Evolutionary conservation across 2,888 invertebrate genomes (phyloP).

Genomic region (Oscheius sp.): DNA sequence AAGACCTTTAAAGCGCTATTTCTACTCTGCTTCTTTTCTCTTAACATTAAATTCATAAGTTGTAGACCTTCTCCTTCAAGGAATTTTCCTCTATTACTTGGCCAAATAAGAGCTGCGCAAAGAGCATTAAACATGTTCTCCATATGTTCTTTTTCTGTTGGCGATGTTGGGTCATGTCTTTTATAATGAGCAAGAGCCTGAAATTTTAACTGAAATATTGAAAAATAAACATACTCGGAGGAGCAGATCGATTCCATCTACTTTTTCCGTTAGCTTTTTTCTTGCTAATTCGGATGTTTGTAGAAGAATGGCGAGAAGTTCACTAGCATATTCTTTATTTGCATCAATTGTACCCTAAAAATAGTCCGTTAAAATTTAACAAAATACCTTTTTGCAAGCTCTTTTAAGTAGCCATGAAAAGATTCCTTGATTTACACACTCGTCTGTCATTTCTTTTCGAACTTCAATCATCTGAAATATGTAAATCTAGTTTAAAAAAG

Average conservation of each 20-base stretch:
- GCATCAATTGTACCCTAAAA: constrained; percentile 56
- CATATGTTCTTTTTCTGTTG: constrained; percentile 97
- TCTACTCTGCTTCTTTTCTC: constrained; percentile 93
- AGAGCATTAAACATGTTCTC: constrained; percentile 96
- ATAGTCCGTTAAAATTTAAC: not conserved
- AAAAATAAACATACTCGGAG: constrained; percentile 79
- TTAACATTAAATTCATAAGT: constrained; percentile 97
- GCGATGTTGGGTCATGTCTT: constrained; percentile 60
- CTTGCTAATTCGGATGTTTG: constrained; percentile 82
- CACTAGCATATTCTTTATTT: constrained; percentile 81
- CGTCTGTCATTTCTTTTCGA: constrained; percentile 78
- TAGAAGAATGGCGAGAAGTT: constrained; percentile 91
- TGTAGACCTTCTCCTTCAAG: constrained; percentile 95
- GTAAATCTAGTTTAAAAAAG: not conserved
- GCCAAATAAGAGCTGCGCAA: constrained; percentile 89
- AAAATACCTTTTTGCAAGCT: constrained; percentile 73
- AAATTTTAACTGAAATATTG: constrained; percentile 20
- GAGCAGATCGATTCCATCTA: constrained; percentile 94
- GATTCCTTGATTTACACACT: constrained; percentile 60
- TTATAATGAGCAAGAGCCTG: constrained; percentile 68
- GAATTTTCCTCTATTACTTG: constrained; percentile 86
- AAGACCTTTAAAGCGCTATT: constrained; percentile 89
- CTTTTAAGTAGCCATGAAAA: constrained; percentile 85
- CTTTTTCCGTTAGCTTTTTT: constrained; percentile 64
- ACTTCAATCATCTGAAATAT: constrained; percentile 81